phyloP scores from a whole-genome alignment of 2,113 vertebrate genomes.

The Ariopsis seemanni region DNA sequence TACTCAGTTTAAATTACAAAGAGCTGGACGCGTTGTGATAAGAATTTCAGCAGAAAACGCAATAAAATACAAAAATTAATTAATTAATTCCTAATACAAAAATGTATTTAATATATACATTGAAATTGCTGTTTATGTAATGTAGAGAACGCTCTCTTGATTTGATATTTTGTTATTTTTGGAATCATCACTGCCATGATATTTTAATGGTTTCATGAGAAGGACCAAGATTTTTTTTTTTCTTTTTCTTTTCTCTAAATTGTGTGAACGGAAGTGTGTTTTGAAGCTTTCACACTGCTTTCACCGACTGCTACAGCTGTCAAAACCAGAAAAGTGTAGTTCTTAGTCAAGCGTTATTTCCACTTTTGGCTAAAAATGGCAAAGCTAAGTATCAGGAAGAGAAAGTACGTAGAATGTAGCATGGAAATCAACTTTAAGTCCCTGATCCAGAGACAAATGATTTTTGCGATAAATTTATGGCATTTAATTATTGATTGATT shows the following conservation, averaged over 20 bases:
- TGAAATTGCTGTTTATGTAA: too few species aligned
- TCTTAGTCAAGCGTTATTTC: background rate
- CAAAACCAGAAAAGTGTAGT: background rate
- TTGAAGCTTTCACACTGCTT: background rate
- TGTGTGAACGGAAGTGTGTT: background rate
- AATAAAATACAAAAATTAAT: too few species aligned
- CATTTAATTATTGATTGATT: background rate
- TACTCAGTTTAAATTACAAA: too few species aligned
- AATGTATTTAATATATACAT: too few species aligned
- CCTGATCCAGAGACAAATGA: background rate
- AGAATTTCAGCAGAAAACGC: too few species aligned
- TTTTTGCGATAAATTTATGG: background rate
- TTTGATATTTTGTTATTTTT: too few species aligned
- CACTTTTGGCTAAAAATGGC: background rate
- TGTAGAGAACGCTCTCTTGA: too few species aligned
- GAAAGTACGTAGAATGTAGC: background rate
- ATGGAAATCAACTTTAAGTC: background rate
- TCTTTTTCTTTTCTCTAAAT: background rate
- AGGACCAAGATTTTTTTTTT: background rate
- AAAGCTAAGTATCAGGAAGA: background rate
- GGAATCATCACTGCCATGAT: too few species aligned
- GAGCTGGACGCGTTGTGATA: too few species aligned
- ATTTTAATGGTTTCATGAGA: too few species aligned
- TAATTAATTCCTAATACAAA: too few species aligned
- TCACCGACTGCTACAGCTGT: background rate